Conservation (phyloP, 2,797 vertebrate genomes). For the Coendou prehensilis region DNA sequence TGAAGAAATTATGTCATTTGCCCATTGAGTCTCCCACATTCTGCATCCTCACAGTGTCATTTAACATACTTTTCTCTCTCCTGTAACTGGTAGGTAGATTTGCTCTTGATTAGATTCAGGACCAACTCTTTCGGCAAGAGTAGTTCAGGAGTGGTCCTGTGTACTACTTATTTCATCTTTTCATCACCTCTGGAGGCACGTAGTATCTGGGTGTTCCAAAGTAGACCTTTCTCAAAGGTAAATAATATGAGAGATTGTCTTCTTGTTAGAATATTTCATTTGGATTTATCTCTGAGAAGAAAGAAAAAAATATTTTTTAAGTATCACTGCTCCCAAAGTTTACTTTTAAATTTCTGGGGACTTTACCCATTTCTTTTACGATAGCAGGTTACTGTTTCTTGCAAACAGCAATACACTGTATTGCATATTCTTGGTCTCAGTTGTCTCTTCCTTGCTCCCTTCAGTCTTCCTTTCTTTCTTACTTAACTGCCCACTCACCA, state of each 20-base stretch:
- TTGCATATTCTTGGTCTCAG: neutral
- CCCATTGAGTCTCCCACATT: neutral
- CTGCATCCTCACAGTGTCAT: neutral
- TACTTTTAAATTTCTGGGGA: slow-evolving; percentile 33
- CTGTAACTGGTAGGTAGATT: slow-evolving; percentile 38
- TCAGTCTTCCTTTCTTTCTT: neutral
- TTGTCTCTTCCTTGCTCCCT: neutral
- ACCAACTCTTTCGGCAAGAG: neutral
- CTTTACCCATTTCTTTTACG: slow-evolving; percentile 22
- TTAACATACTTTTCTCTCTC: neutral
- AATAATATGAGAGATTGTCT: neutral
- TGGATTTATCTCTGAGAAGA: slow-evolving; percentile 50
- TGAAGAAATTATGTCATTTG: slow-evolving; percentile 2
- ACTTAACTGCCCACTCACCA: neutral
- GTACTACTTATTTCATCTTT: neutral
- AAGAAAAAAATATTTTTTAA: neutral
- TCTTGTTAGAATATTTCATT: slow-evolving; percentile 25
- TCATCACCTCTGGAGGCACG: neutral
- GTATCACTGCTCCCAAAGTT: neutral
- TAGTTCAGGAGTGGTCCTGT: neutral
- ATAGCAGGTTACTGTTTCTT: neutral
- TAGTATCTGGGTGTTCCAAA: neutral
- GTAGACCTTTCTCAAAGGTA: neutral
- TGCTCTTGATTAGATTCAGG: neutral
- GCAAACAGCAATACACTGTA: neutral